phyloP scores from a whole-genome alignment of 2,113 vertebrate genomes.

The Daubentonia madagascariensis region DNA sequence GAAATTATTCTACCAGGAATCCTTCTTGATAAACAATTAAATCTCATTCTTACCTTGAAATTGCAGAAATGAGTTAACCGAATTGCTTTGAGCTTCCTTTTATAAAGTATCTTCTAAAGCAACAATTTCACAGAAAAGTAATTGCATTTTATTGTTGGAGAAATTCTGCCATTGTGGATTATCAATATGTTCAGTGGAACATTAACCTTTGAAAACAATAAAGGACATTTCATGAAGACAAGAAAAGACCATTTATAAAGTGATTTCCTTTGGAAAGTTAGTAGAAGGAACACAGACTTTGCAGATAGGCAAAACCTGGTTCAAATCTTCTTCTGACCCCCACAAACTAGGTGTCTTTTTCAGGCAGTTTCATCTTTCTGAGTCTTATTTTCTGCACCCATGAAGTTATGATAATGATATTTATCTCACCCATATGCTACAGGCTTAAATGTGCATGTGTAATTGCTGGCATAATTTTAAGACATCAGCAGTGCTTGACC shows the following conservation, averaged over 20 bases:
- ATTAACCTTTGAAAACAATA: neutral
- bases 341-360: neutral
- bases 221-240: neutral
- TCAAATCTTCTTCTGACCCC: neutral
- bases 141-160: neutral
- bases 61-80: neutral
- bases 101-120: neutral
- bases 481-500: neutral
- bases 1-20: neutral
- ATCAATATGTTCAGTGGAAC: neutral
- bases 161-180: slow-evolving; percentile 25
- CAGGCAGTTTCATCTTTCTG: neutral
- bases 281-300: neutral
- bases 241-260: neutral
- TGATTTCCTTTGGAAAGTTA: neutral
- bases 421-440: neutral
- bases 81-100: neutral
- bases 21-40: neutral
- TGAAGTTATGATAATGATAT: neutral
- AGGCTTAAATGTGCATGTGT: neutral
- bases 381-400: neutral
- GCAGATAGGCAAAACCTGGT: neutral
- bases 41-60: slow-evolving; percentile 2
- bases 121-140: neutral
- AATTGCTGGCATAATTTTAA: neutral